A percentile compares a stretch with the other conserved stretches of the same genome.
Conservation (phyloP, 2,113 vertebrate genomes). For the Genyomyrus donnyi region DNA sequence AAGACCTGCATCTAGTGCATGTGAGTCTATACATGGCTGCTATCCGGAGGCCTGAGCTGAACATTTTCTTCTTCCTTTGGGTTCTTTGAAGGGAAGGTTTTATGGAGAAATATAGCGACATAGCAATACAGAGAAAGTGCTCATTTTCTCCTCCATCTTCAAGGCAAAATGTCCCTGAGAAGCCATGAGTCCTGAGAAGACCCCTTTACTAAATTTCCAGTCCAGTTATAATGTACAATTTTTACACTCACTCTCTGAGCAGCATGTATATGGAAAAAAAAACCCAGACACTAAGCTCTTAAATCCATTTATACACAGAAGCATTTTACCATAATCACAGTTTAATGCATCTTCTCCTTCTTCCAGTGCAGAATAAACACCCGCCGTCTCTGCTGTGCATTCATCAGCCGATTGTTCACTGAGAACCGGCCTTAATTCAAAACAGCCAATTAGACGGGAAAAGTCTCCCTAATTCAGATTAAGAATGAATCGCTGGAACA, state of each 20-base stretch:
- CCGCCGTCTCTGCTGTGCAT: neutral
- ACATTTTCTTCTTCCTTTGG: neutral
- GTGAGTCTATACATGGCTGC: neutral
- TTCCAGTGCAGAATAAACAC: neutral
- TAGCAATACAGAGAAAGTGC: neutral
- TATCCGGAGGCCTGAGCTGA: neutral
- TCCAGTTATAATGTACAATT: neutral
- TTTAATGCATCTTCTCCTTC: neutral
- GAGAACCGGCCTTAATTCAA: neutral
- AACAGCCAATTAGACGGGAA: neutral
- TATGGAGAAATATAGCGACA: neutral
- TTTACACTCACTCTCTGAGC: neutral
- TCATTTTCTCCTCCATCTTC: neutral
- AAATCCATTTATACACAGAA: neutral
- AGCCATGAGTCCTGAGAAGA: neutral
- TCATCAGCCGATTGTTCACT: neutral
- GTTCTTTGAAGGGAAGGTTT: neutral
- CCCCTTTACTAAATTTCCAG: neutral
- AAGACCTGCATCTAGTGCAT: neutral
- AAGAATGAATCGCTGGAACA: neutral
- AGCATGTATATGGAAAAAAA: neutral
- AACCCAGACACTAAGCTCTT: neutral
- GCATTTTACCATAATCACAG: neutral
- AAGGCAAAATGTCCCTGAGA: neutral
- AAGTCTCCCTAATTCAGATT: neutral